Evolutionary conservation across 2,888 invertebrate species (phyloP).

Genomic region (Leucophenga montana): DNA sequence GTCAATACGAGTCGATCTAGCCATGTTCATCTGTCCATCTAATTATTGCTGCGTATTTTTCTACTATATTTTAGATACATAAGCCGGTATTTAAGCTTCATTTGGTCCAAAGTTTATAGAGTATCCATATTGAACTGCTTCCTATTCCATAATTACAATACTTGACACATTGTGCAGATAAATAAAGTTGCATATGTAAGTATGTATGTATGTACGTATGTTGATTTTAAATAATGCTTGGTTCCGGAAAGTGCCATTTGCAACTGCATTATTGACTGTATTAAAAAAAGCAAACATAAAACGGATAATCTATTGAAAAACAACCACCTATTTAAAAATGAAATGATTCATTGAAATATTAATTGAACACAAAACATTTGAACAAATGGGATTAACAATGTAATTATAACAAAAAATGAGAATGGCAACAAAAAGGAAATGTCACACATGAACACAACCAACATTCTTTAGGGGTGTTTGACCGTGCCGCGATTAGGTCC

Average conservation of each 20-base stretch:
- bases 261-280: no score
- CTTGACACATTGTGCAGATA: conserved; percentile 22
- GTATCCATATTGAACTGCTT: no score
- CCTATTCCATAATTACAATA: neutral
- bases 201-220: conserved; percentile 21
- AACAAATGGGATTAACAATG: conserved; percentile 58
- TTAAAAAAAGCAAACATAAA: no score
- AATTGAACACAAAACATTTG: conserved; percentile 41
- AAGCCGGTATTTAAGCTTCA: no score
- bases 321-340: conserved; percentile 26
- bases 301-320: neutral
- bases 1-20: no score
- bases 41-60: no score
- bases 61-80: no score
- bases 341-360: conserved; percentile 39
- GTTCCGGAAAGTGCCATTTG: neutral
- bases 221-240: neutral
- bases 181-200: conserved; percentile 32
- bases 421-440: conserved; percentile 39
- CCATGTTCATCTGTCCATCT: no score
- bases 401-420: conserved; percentile 58
- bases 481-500: conserved; percentile 30
- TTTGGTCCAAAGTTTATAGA: no score
- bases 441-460: conserved; percentile 25
- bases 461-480: conserved; percentile 26